These are phyloP conservation scores for Engraulis encrasicolus DNA, from an alignment of 2,113 vertebrate species.

Conservation along the genomic window DNA sequence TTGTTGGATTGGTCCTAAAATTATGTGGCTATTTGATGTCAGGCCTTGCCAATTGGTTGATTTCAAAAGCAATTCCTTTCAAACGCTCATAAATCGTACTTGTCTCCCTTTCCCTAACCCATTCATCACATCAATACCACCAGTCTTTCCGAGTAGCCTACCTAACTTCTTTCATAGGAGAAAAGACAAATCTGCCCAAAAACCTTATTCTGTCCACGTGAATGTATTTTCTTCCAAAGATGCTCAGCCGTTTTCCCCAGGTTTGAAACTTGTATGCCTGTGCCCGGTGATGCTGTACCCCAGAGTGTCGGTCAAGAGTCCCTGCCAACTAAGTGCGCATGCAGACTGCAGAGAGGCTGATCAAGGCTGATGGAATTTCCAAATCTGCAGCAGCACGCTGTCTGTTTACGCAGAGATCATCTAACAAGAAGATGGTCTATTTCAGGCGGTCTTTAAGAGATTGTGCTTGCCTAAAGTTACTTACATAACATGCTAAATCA, in stretches of 20 bases:
- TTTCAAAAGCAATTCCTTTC: neutral
- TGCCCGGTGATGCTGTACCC: no score
- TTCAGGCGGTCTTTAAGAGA: neutral
- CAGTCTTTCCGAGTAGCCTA: neutral
- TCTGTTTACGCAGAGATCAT: neutral
- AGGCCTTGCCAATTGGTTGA: slow-evolving; percentile 28
- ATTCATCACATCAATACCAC: neutral
- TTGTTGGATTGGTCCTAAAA: slow-evolving; percentile 72
- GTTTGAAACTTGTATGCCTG: no score
- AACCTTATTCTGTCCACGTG: no score
- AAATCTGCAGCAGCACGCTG: neutral
- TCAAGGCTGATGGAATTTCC: neutral
- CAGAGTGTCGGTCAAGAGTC: neutral
- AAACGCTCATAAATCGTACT: neutral
- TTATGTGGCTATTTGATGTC: slow-evolving; percentile 70
- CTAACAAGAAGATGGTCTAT: neutral
- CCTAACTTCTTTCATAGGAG: no score
- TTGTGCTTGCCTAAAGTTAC: no score
- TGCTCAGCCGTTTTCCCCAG: no score
- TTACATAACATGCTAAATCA: no score
- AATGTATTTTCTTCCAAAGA: no score
- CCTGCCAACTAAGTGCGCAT: neutral
- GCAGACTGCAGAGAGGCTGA: neutral
- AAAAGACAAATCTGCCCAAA: no score
- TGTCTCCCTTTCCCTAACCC: neutral